Evolutionary conservation across 2,797 vertebrate species (phyloP).

Genomic region (Sebastes itinus): DNA sequence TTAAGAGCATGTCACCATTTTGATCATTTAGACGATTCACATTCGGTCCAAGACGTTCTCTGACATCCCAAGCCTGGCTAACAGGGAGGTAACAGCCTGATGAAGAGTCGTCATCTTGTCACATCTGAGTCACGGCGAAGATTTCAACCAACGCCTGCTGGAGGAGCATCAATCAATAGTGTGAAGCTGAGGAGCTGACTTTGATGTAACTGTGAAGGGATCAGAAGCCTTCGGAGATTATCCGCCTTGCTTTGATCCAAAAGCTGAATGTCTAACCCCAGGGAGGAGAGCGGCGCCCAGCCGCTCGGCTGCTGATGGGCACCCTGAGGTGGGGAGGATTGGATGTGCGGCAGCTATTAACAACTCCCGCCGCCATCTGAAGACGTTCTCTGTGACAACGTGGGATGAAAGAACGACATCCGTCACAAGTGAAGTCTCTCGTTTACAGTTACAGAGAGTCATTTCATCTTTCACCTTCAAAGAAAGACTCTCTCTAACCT

Average conservation of each 20-base stretch:
- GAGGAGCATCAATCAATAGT: neutral
- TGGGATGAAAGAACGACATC: neutral
- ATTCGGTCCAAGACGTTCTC: neutral
- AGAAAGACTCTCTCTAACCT: neutral
- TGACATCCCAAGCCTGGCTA: neutral
- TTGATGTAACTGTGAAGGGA: neutral
- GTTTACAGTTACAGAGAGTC: neutral
- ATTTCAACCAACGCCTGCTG: neutral
- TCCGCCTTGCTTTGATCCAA: neutral
- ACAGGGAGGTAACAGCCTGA: neutral
- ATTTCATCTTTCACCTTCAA: neutral
- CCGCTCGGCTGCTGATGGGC: neutral
- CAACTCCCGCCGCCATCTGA: neutral
- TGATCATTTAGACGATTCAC: neutral
- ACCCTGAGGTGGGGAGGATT: neutral
- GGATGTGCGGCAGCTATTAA: neutral
- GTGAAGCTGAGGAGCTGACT: neutral
- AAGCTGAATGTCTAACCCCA: neutral
- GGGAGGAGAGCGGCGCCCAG: neutral
- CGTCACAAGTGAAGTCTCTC: neutral
- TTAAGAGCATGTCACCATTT: neutral
- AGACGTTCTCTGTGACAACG: neutral
- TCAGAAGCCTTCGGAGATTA: neutral
- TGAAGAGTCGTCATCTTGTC: neutral
- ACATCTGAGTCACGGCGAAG: neutral